These are phyloP conservation scores for Orthonevra nobilis DNA, from an alignment of 2,888 invertebrate species.

Conservation along the genomic window DNA sequence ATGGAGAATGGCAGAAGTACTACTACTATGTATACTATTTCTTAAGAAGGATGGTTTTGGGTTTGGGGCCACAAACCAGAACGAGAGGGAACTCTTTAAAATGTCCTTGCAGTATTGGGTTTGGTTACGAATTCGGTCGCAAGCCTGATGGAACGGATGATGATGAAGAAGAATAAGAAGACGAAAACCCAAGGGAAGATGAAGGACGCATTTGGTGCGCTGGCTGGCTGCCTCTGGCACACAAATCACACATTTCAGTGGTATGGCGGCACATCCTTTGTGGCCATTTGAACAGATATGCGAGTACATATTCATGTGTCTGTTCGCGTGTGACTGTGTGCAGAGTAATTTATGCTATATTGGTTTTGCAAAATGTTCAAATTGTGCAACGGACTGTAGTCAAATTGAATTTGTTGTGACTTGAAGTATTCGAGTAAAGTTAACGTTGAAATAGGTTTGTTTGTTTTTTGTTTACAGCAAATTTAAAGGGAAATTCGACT, in stretches of 20 bases:
- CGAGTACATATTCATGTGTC: background rate
- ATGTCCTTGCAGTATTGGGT: conserved; percentile 32
- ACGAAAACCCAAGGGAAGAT: too few species aligned
- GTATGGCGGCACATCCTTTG: conserved; percentile 43
- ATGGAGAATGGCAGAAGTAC: background rate
- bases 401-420: conserved; percentile 63
- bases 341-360: conserved; percentile 66
- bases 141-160: conserved; percentile 51
- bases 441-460: conserved; percentile 1
- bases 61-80: background rate
- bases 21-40: too few species aligned
- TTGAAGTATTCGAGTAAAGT: conserved; percentile 13
- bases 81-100: conserved; percentile 31
- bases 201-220: conserved; percentile 50
- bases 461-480: background rate
- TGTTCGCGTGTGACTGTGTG: background rate
- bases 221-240: conserved; percentile 58
- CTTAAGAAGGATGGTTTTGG: too few species aligned
- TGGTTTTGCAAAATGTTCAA: conserved; percentile 65
- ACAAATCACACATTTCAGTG: conserved; percentile 65
- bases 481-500: background rate
- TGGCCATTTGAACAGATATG: conserved; percentile 40
- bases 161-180: too few species aligned
- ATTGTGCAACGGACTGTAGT: conserved; percentile 66
- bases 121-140: conserved; percentile 30